Conservation (phyloP, 2,888 invertebrate species). For the Nephrotoma flavescens region DNA sequence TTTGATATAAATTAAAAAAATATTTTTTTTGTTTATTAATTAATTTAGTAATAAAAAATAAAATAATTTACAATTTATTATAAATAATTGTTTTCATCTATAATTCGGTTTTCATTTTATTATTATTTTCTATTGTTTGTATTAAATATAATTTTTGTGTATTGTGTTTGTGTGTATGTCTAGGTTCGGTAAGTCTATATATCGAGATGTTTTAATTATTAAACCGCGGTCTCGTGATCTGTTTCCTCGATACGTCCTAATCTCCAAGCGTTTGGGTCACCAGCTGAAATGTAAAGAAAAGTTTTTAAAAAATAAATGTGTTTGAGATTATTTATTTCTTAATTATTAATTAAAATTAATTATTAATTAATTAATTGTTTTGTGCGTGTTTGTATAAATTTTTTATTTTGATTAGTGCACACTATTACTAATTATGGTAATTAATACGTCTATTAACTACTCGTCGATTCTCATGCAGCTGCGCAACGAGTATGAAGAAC, state of each 20-base stretch:
- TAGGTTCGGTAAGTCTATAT: not conserved
- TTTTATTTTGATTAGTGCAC: not conserved
- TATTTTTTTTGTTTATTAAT: not conserved
- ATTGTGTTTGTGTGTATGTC: not conserved
- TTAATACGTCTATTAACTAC: too few species aligned
- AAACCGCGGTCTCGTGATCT: conserved; percentile 69
- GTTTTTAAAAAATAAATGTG: not conserved
- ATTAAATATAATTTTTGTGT: not conserved
- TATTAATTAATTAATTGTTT: not conserved
- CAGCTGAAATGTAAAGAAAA: conserved; percentile 30
- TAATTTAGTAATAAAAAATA: not conserved
- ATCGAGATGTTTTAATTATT: conserved; percentile 22
- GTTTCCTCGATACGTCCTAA: conserved; percentile 67
- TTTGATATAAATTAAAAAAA: not conserved
- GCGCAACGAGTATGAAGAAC: too few species aligned
- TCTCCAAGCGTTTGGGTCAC: conserved; percentile 67
- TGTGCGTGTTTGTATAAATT: not conserved
- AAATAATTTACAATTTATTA: not conserved
- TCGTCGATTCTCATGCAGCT: too few species aligned
- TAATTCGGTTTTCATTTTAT: not conserved
- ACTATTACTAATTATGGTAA: not conserved
- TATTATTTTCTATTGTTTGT: not conserved
- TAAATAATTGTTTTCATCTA: not conserved
- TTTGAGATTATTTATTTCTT: not conserved
- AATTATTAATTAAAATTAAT: not conserved